Evolutionary conservation across 2,113 vertebrate species (phyloP), one percentile per base, ranked within the genome.

Genomic region (Benitochromis conjunctus): DNA sequence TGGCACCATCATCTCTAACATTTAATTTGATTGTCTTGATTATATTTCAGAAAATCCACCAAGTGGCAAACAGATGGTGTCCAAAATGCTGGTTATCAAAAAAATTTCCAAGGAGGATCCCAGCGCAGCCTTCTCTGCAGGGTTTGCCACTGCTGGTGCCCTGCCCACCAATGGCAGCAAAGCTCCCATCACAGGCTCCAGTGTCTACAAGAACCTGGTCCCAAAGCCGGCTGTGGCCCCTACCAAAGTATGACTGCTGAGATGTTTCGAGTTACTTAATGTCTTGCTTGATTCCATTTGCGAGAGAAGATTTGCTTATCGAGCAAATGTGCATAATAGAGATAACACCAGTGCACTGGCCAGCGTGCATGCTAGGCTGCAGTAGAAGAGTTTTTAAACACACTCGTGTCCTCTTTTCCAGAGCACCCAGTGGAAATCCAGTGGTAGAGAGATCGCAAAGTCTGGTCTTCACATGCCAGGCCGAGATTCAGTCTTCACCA

Each of bases 61-160:
- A 83, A 98, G 97, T 97, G 98, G 98, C 96, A 99, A 99, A 97
- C 98, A 98, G 96, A 95, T 97, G 93, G 94, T 96, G 90, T 98
- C 98, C 88, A 99, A 99, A 96, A 99, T 99, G 98, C 97, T 99
- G 97, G 98, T 99, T 94, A 99, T 99, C 97, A 99, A 99, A 97
- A 99, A 99, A 95, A 94, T 98, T 96, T 99, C 98, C 92, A 99
- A 98, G 97, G 99, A 99, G 94, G 99, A 99, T 95, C 95, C 98
- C 95, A 96, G 97, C 19, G 97, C 98, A 7, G 97, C 98, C 88
- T 99, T 99, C 95, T 99, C 98, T 83, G 98, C 98, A 89, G 98
- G 98, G 86, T 99, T 99, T 87, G 98, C 98, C 86, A 98, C 96
- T 90, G 96, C 98, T 83, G 97, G 97, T 88, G 96, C 96, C 94